Percentiles rank a stretch among this genome's conserved stretches.
phyloP scores from a whole-genome alignment of 2,797 vertebrate genomes.

The Tauraco hartlaubi region DNA sequence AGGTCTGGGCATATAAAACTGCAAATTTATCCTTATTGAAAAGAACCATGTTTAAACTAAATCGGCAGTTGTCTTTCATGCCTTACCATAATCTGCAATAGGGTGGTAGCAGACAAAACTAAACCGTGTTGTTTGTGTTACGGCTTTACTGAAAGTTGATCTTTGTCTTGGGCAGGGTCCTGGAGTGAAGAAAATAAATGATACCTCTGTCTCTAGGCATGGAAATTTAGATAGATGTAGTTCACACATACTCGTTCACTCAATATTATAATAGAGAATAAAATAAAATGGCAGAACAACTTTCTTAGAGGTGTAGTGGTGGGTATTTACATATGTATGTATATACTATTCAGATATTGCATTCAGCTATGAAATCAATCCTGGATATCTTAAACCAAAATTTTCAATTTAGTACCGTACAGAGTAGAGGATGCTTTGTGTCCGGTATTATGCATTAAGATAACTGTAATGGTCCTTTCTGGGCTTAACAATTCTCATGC shows the following conservation, averaged over 20 bases:
- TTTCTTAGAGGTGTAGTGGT: not conserved
- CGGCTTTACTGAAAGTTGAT: constrained; percentile 62
- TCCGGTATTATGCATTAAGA: not conserved
- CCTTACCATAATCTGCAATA: constrained; percentile 73
- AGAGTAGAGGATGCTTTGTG: not conserved
- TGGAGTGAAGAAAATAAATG: constrained; percentile 16
- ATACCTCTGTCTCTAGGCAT: not conserved
- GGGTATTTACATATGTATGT: fast-evolving
- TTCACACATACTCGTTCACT: not conserved
- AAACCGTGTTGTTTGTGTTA: not conserved
- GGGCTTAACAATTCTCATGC: not conserved
- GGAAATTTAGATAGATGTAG: not conserved
- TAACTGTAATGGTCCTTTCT: not conserved
- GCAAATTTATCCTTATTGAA: not conserved
- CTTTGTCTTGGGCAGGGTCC: constrained; percentile 74
- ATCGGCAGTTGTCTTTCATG: not conserved
- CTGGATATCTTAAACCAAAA: not conserved
- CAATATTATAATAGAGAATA: not conserved
- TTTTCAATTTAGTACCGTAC: not conserved
- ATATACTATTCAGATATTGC: no score
- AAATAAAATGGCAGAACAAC: not conserved
- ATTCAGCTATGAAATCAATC: not conserved
- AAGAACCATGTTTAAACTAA: not conserved
- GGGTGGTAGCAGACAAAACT: constrained; percentile 68
- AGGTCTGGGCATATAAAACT: not conserved